Percentiles rank a stretch among this genome's conserved stretches.
Conservation (phyloP, 2,888 invertebrate species). For the Craniophora ligustri region DNA sequence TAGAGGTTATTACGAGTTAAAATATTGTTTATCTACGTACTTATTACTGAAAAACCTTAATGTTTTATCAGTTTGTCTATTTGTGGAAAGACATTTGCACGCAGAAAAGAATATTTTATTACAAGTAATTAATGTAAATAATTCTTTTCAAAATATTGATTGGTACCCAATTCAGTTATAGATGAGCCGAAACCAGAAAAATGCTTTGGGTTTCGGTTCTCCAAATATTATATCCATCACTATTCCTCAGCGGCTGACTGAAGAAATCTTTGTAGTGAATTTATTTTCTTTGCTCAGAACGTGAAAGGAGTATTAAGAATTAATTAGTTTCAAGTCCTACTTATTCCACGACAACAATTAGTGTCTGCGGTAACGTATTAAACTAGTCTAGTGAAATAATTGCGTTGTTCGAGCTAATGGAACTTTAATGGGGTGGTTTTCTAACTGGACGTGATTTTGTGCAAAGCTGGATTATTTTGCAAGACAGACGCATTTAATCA, state of each 20-base stretch:
- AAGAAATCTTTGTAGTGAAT: conserved; percentile 18
- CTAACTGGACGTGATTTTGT: background rate
- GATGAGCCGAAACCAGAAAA: background rate
- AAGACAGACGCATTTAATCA: background rate
- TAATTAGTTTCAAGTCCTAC: conserved; percentile 40
- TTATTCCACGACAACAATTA: conserved; percentile 31
- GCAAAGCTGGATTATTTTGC: conserved; percentile 5
- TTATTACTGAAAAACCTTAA: too few species aligned
- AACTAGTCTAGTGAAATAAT: conserved; percentile 36
- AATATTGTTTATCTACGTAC: too few species aligned
- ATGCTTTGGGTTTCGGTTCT: conserved; percentile 4
- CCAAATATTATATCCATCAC: background rate
- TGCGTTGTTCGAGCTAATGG: conserved; percentile 27
- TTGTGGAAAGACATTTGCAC: too few species aligned
- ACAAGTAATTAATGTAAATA: too few species aligned
- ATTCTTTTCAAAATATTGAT: too few species aligned
- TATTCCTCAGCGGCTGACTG: conserved; percentile 9
- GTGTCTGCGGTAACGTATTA: conserved; percentile 22
- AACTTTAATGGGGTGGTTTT: conserved; percentile 20
- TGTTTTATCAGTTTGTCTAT: too few species aligned
- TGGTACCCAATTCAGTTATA: too few species aligned
- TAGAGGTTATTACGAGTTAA: too few species aligned
- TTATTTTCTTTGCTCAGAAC: conserved; percentile 29
- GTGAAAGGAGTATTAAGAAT: conserved; percentile 29
- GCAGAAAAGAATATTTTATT: too few species aligned